phyloP scores from a whole-genome alignment of 2,797 vertebrate genomes.

The Mallotus villosus region DNA sequence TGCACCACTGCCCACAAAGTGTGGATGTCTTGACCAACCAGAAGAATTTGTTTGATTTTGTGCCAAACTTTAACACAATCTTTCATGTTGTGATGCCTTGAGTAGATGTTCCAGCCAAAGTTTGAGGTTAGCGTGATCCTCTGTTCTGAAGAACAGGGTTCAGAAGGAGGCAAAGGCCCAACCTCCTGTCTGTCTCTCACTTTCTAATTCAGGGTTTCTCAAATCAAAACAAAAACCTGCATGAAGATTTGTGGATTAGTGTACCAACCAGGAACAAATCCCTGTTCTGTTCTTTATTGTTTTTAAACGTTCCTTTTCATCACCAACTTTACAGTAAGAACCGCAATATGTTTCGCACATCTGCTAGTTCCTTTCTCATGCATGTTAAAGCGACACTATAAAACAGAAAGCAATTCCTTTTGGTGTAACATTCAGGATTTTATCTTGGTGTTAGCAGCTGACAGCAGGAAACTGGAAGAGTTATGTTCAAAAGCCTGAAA shows the following conservation, averaged over 20 bases:
- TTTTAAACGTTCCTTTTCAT: neutral
- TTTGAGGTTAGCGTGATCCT: too few relatives aligned
- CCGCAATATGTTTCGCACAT: neutral
- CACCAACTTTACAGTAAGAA: neutral
- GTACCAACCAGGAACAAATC: neutral
- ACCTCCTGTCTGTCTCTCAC: too few relatives aligned
- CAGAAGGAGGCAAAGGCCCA: too few relatives aligned
- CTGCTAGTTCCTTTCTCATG: neutral
- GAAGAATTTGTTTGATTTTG: too few relatives aligned
- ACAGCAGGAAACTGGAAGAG: neutral
- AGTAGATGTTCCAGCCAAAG: too few relatives aligned
- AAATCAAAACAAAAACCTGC: neutral
- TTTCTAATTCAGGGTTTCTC: neutral
- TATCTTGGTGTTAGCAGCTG: neutral
- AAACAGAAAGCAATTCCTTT: conserved; percentile 8
- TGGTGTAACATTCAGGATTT: neutral
- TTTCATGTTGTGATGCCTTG: too few relatives aligned
- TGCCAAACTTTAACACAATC: too few relatives aligned
- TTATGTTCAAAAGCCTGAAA: neutral
- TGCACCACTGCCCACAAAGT: too few relatives aligned
- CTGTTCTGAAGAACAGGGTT: too few relatives aligned
- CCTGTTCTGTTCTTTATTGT: neutral
- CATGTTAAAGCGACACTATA: neutral
- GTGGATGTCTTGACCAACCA: too few relatives aligned
- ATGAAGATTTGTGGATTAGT: neutral